Evolutionary conservation across 2,113 vertebrate genomes (phyloP), one percentile per base, ranked within the genome.

Genomic region (Xenopus laevis): DNA sequence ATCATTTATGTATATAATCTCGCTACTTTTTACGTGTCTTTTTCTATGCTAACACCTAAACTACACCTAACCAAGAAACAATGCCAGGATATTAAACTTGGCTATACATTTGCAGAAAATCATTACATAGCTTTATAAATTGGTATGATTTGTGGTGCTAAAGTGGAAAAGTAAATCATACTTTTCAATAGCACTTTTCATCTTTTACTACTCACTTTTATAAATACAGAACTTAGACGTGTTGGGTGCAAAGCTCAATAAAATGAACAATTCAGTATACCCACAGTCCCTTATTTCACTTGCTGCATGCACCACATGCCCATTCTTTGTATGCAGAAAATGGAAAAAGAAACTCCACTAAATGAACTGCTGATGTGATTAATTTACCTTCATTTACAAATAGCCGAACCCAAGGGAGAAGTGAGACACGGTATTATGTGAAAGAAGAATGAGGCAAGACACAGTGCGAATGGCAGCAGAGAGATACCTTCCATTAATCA

Each of bases 261-360:
- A 73, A 58, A 73, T 73, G 58, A 66, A 58, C 47, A 73, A 73
- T 73, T 73, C 71, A 65, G 65, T 40, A 65, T 65, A 45, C 27
- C 33, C 40, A 66, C 27, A 65, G 57, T 18, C 40, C 27, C 16
- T 57, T 30, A 57, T 18, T 65, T 57, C 18, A 72, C 53, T 65
- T 45, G 50, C 23, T 66, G 40, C 10, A 66, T 18, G 52, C 57
- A 65, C 13, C 18, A 45, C 62, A 73, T 66, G 62, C 20, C 13
- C 20, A 12, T 20, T 65, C 52, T 63, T 10, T n/a, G 47, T 46
- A 55, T 66, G 63, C 57, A 73, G 65, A 45, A 58, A 65, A 53
- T 73, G 71, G 20, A 46, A 66, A 46, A 52, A 73, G 52, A 58
- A 57, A 40, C 20, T 45, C 40, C 18, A 64, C 62, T 64, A 27